Evolutionary conservation across 1,140 invertebrate genomes (phyloP).

Genomic region (Oscheius sp.): DNA sequence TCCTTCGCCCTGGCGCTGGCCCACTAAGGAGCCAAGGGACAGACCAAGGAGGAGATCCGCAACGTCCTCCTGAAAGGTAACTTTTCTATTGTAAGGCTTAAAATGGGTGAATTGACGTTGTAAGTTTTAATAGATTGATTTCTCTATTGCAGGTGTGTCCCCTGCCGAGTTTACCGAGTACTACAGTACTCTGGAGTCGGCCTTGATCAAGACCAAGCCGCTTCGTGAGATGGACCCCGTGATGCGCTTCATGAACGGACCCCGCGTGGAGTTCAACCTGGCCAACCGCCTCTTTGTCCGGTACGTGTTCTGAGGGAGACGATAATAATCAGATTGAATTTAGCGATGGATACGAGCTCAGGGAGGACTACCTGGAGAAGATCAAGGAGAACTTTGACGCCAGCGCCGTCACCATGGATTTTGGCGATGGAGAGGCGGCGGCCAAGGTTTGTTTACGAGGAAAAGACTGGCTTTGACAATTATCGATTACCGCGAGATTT

Average conservation of each 20-base stretch:
- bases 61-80: slow-evolving; percentile 5
- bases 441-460: no score
- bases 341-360: slow-evolving; percentile 1
- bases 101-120: no score
- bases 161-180: neutral
- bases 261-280: neutral
- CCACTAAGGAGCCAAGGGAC: slow-evolving; percentile 16
- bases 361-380: neutral
- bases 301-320: neutral
- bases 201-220: no score
- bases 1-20: slow-evolving; percentile 14
- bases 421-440: neutral
- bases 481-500: no score
- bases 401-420: slow-evolving; percentile 3
- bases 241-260: neutral
- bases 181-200: no score
- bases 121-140: no score
- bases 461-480: no score
- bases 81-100: no score
- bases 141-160: no score
- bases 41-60: slow-evolving; percentile 12
- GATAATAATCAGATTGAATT: neutral
- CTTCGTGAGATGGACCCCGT: no score
- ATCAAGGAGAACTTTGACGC: slow-evolving; percentile 16
- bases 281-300: slow-evolving; percentile 15